Conservation (phyloP, 2,888 invertebrate species). For the Drosophila rellima region DNA sequence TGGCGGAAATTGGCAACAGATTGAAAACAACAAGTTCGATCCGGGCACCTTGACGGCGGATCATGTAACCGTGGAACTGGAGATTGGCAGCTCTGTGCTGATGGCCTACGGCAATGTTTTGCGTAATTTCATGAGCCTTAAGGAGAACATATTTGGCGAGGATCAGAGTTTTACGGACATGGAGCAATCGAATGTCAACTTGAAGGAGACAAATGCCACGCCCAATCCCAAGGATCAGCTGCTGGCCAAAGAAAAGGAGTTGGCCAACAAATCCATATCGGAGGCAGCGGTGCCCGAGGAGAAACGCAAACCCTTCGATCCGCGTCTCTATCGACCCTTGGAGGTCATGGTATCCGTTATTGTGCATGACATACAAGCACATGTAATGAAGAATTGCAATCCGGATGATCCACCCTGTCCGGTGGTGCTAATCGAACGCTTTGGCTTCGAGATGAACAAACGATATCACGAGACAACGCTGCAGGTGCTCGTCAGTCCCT, state of each 20-base stretch:
- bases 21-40: conserved; percentile 91
- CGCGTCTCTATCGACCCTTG: conserved; percentile 94
- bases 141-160: conserved; percentile 99
- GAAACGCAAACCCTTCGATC: conserved; percentile 92
- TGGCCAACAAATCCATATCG: conserved; percentile 85
- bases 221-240: conserved; percentile 83
- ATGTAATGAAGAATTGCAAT: conserved; percentile 93
- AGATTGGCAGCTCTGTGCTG: conserved; percentile 97
- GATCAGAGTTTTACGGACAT: conserved; percentile 97
- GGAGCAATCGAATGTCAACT: conserved; percentile 88
- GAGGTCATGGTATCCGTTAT: conserved; percentile 97
- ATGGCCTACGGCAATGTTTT: conserved; percentile 96
- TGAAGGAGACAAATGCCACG: conserved; percentile 85
- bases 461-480: conserved; percentile 95
- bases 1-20: conserved; percentile 87
- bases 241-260: conserved; percentile 85
- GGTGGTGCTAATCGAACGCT: conserved; percentile 93
- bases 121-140: conserved; percentile 94
- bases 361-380: conserved; percentile 97
- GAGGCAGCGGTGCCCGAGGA: conserved; percentile 87
- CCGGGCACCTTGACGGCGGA: conserved; percentile 94
- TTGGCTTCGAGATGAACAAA: conserved; percentile 99
- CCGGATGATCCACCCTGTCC: conserved; percentile 97
- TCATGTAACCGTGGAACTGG: conserved; percentile 95
- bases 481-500: conserved; percentile 95